Percentiles rank a stretch among this genome's conserved stretches.
phyloP scores from a whole-genome alignment of 2,888 invertebrate genomes.

The Caenorhabditis drosophilae region DNA sequence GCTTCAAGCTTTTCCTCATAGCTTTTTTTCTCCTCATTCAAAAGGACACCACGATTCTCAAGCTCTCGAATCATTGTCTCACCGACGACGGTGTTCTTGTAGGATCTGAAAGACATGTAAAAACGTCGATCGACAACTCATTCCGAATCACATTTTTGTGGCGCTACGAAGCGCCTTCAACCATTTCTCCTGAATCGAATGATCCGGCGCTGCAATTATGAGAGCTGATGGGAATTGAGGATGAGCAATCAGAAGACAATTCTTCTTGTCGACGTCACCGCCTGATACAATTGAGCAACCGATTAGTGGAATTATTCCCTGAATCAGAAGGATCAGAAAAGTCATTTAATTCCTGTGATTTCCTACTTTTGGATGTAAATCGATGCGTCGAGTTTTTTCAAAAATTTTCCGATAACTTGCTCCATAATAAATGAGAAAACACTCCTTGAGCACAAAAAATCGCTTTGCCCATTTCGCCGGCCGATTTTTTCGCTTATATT shows the following conservation, averaged over 20 bases:
- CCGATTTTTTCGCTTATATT: slow-evolving; percentile 60
- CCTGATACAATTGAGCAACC: slow-evolving; percentile 62
- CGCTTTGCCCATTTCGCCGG: slow-evolving; percentile 66
- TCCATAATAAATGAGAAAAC: slow-evolving; percentile 71
- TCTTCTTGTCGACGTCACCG: slow-evolving; percentile 58
- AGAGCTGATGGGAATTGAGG: slow-evolving; percentile 59
- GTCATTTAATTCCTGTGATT: neutral
- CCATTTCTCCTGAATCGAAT: slow-evolving; percentile 55
- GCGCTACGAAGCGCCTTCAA: slow-evolving; percentile 56
- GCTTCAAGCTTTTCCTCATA: slow-evolving; percentile 56
- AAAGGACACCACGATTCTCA: slow-evolving; percentile 47
- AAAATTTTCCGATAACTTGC: slow-evolving; percentile 48
- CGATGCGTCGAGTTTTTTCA: slow-evolving; percentile 55
- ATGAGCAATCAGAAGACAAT: slow-evolving; percentile 62
- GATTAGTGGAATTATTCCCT: slow-evolving; percentile 61
- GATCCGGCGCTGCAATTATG: slow-evolving; percentile 57
- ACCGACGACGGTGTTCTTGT: slow-evolving; percentile 60
- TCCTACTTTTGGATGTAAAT: slow-evolving; percentile 57
- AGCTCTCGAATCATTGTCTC: slow-evolving; percentile 57
- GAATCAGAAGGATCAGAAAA: too few species aligned
- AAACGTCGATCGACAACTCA: neutral
- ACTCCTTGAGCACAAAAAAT: slow-evolving; percentile 72
- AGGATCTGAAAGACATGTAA: slow-evolving; percentile 49
- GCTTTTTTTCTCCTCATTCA: slow-evolving; percentile 58
- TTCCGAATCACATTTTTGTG: slow-evolving; percentile 55